These are phyloP conservation scores for Dicyrtoma fusca DNA, from an alignment of 2,888 invertebrate species.

Conservation along the genomic window DNA sequence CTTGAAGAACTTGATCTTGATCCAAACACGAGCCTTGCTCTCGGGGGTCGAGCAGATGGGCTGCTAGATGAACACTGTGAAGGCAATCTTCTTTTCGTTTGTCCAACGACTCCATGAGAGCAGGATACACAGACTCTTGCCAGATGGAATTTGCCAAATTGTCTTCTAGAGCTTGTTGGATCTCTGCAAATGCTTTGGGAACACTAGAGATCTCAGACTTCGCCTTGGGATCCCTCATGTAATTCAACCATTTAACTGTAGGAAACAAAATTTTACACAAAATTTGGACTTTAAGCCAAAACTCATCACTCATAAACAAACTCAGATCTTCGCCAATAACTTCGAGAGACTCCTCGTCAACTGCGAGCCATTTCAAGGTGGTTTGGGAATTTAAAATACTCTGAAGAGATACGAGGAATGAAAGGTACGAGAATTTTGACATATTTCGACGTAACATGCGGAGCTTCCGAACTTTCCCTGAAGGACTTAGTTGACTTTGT, in stretches of 20 bases:
- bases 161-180: conserved; percentile 1
- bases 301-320: neutral
- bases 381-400: conserved; percentile 7
- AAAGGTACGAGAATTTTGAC: neutral
- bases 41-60: conserved; percentile 16
- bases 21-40: conserved; percentile 14
- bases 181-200: conserved; percentile 14
- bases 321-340: neutral
- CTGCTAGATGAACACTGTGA: conserved; percentile 24
- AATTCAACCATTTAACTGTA: conserved; percentile 8
- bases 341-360: conserved; percentile 18
- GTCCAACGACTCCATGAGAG: neutral
- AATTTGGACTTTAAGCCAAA: conserved; percentile 12
- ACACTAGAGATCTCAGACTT: conserved; percentile 14
- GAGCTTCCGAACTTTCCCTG: neutral
- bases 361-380: conserved; percentile 18
- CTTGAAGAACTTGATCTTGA: conserved; percentile 28
- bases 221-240: neutral
- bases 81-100: conserved; percentile 1
- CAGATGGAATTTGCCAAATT: conserved; percentile 2
- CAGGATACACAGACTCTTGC: neutral
- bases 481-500: conserved; percentile 6
- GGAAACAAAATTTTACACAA: conserved; percentile 15
- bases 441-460: neutral
- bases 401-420: neutral